Conservation (phyloP, 2,888 invertebrate genomes). For the Venusia cambrica region DNA sequence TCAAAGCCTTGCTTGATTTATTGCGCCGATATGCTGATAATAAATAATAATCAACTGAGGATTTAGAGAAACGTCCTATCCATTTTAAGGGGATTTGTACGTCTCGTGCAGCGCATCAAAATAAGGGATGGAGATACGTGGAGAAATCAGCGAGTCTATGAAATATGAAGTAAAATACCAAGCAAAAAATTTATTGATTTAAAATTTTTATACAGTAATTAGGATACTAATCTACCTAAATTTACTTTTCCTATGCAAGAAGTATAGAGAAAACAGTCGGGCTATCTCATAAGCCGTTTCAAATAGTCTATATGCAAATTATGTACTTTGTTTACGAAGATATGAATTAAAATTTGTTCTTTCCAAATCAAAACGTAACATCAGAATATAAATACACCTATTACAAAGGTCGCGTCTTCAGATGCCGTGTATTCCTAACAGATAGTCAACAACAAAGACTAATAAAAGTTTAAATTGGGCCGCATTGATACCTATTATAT, state of each 20-base stretch:
- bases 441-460: conserved; percentile 20
- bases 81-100: conserved; percentile 72
- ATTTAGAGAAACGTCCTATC: conserved; percentile 71
- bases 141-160: conserved; percentile 28
- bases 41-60: conserved; percentile 76
- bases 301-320: no score
- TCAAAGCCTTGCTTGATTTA: conserved; percentile 51
- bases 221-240: no score
- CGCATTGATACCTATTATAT: conserved; percentile 44
- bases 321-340: conserved; percentile 1
- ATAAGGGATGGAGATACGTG: conserved; percentile 45
- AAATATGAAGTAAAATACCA: no score
- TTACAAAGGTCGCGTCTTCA: conserved; percentile 1
- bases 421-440: conserved; percentile 10
- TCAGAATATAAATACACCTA: conserved; percentile 1
- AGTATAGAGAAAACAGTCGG: no score
- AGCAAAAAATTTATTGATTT: no score
- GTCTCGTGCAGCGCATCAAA: conserved; percentile 61
- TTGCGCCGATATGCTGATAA: conserved; percentile 65
- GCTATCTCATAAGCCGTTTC: no score
- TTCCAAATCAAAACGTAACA: not conserved
- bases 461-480: conserved; percentile 37
- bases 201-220: no score
- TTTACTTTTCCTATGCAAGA: no score
- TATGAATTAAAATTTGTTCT: not conserved